Evolutionary conservation across 2,113 vertebrate species (phyloP).

Genomic region (Heliornis fulica): DNA sequence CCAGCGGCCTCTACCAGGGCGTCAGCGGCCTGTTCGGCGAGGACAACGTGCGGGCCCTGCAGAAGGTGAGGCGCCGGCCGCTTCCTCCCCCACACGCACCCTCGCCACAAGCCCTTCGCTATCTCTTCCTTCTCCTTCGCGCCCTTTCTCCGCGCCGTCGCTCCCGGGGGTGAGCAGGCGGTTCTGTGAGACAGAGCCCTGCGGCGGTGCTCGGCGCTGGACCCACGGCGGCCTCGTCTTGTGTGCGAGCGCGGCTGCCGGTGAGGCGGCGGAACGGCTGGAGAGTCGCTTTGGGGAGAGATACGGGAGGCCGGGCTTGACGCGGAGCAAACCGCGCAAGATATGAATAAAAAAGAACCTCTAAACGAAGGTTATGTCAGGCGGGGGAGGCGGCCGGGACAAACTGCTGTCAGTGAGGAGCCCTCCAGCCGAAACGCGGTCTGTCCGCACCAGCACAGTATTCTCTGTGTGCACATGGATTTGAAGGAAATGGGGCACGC

Average conservation of each 20-base stretch:
- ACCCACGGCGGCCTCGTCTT: neutral
- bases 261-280: neutral
- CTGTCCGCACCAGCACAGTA: neutral
- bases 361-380: fast-evolving
- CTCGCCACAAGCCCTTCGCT: neutral
- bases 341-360: fast-evolving
- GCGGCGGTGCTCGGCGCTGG: neutral
- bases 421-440: neutral
- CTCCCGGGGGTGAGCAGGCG: neutral
- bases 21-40: conserved; percentile 87
- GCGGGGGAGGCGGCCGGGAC: neutral
- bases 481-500: neutral
- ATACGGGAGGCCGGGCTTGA: neutral
- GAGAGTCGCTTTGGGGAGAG: neutral
- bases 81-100: neutral
- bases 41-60: conserved; percentile 86
- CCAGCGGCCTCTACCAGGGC: conserved; percentile 84
- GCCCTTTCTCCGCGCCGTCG: neutral
- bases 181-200: neutral
- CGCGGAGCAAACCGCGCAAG: neutral
- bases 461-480: neutral
- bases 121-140: neutral
- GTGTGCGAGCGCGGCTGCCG: neutral
- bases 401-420: neutral
- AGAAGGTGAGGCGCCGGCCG: conserved; percentile 79